These are phyloP conservation scores for Pelecanoides urinatrix DNA, from an alignment of 2,113 vertebrate genomes.

Conservation along the genomic window DNA sequence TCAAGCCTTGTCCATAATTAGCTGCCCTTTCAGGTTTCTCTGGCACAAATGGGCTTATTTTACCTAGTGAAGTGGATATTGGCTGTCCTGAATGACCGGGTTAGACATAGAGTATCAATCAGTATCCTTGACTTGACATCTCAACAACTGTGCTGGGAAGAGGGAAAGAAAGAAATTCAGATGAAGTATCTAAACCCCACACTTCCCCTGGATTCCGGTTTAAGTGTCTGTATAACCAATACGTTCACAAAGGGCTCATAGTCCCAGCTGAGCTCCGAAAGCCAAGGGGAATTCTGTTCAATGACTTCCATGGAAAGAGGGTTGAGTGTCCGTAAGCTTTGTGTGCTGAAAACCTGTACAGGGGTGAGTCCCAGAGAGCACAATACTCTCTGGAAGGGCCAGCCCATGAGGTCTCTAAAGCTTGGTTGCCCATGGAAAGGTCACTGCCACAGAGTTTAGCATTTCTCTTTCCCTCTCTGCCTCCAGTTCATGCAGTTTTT, in stretches of 20 bases:
- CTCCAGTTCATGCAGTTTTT: neutral
- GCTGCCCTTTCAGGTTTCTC: slow-evolving; percentile 54
- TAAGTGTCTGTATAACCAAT: neutral
- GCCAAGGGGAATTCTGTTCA: neutral
- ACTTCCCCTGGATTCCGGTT: neutral
- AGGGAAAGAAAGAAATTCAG: slow-evolving; percentile 29
- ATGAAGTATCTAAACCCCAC: neutral
- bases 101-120: neutral
- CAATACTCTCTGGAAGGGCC: neutral
- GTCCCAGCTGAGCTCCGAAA: neutral
- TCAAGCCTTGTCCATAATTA: slow-evolving; percentile 60
- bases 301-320: neutral
- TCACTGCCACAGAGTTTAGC: neutral
- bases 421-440: neutral
- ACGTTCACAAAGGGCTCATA: neutral
- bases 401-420: neutral
- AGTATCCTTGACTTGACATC: slow-evolving; percentile 28
- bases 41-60: slow-evolving; percentile 63
- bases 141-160: slow-evolving; percentile 12
- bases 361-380: neutral
- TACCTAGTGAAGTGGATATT: slow-evolving; percentile 47
- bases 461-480: neutral
- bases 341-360: neutral
- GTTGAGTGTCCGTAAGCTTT: neutral
- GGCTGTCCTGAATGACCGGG: neutral